These are phyloP conservation scores for Oenanthe oenanthe DNA, from an alignment of 2,113 vertebrate species.

Conservation along the genomic window DNA sequence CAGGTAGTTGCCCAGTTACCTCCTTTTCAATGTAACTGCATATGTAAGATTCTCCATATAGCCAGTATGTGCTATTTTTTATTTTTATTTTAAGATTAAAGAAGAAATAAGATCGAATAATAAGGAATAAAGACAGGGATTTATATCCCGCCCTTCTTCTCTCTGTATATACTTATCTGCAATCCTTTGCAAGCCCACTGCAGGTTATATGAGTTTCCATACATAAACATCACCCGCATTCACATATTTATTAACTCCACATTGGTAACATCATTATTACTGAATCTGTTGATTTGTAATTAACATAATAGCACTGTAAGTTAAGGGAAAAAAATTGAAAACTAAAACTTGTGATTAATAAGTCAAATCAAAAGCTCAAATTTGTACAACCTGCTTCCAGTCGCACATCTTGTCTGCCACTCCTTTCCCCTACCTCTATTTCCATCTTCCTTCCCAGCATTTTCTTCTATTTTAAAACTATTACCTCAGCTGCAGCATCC, in stretches of 20 bases:
- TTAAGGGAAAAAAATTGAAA: neutral
- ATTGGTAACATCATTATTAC: neutral
- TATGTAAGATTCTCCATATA: neutral
- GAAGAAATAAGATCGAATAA: neutral
- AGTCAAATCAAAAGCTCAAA: neutral
- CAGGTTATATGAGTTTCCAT: neutral
- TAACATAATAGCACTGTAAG: neutral
- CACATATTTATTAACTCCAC: neutral
- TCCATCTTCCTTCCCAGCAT: neutral
- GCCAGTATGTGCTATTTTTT: neutral
- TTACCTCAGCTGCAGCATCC: neutral
- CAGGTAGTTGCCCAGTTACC: neutral
- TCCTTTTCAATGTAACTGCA: neutral
- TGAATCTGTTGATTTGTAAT: neutral
- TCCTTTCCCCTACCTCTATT: neutral
- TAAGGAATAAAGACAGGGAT: neutral
- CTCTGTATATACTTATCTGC: neutral
- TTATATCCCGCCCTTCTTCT: neutral
- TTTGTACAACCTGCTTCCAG: neutral
- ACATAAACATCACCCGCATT: neutral
- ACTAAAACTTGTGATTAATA: neutral
- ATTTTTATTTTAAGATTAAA: neutral
- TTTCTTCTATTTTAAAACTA: neutral
- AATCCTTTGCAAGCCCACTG: neutral
- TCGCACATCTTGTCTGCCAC: neutral